phyloP scores from a whole-genome alignment of 2,113 vertebrate genomes.

The Cathartes aura region DNA sequence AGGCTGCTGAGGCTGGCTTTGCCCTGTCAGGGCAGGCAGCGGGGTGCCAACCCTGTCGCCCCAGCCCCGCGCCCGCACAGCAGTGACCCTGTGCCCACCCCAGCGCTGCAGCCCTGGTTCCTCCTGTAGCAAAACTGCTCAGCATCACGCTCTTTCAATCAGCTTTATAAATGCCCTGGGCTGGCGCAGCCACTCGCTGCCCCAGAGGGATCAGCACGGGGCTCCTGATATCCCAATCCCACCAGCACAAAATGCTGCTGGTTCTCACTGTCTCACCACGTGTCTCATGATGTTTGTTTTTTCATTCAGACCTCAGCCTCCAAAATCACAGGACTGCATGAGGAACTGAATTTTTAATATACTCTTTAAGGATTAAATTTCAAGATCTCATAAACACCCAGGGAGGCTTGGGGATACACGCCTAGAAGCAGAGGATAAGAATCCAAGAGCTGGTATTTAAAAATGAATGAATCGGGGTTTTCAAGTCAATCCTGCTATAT shows the following conservation, averaged over 20 bases:
- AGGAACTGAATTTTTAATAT: not conserved
- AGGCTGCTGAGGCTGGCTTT: not conserved
- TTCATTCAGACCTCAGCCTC: not conserved
- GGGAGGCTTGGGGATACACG: not conserved
- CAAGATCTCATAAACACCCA: not conserved
- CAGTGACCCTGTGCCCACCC: not conserved
- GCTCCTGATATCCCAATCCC: not conserved
- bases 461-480: not conserved
- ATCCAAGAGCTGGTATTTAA: not conserved
- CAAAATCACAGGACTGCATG: not conserved
- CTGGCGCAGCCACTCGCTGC: not conserved
- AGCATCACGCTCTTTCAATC: accelerated
- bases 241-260: accelerated
- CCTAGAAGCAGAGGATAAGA: not conserved
- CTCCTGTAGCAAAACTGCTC: not conserved
- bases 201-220: not conserved
- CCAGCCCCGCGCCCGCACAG: not conserved
- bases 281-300: not conserved
- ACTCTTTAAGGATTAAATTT: not conserved
- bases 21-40: not conserved
- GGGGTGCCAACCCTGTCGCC: not conserved
- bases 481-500: not conserved
- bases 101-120: not conserved
- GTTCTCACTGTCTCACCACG: not conserved
- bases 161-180: not conserved